Evolutionary conservation across 30 jellyfish, hydroid and myxozoan genomes (phyloP).

Genomic region (Chrysaora quinquecirrha): DNA sequence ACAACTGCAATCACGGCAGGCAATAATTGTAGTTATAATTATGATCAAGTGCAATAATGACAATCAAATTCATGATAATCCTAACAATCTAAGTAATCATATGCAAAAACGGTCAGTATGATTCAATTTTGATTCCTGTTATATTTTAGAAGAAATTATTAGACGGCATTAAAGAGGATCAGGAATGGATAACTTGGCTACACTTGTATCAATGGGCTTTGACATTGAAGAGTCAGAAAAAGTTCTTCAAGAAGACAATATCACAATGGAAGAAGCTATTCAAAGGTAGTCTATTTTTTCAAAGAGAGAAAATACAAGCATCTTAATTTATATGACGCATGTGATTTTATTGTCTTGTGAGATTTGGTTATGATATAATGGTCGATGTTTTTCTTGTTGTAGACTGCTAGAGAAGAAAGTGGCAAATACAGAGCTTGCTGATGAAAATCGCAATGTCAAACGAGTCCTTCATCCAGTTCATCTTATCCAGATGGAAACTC

Average conservation of each 20-base stretch:
- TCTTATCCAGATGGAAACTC: too few species aligned
- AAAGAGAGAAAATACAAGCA: not conserved
- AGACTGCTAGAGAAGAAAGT: not conserved
- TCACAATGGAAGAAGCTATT: constrained; percentile 50
- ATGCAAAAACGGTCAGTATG: not conserved
- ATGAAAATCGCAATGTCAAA: not conserved
- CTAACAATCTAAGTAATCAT: not conserved
- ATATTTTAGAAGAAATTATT: not conserved
- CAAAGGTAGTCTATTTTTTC: constrained; percentile 17
- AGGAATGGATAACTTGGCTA: constrained; percentile 39
- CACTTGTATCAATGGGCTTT: constrained; percentile 67
- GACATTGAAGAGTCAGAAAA: constrained; percentile 65
- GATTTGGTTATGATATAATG: too few species aligned
- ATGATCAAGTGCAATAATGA: not conserved
- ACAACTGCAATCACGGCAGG: not conserved
- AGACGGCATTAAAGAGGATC: not conserved
- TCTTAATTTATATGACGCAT: too few species aligned
- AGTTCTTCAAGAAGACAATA: constrained; percentile 22
- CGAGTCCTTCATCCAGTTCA: not conserved
- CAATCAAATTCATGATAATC: not conserved
- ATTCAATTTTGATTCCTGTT: not conserved
- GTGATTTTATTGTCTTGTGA: too few species aligned
- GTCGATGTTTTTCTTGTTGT: not conserved
- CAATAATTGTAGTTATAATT: too few species aligned
- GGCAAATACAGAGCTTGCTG: not conserved